Base-by-base conservation (phyloP, 2,797 vertebrate genomes). In the Trachops cirrhosus region DNA sequence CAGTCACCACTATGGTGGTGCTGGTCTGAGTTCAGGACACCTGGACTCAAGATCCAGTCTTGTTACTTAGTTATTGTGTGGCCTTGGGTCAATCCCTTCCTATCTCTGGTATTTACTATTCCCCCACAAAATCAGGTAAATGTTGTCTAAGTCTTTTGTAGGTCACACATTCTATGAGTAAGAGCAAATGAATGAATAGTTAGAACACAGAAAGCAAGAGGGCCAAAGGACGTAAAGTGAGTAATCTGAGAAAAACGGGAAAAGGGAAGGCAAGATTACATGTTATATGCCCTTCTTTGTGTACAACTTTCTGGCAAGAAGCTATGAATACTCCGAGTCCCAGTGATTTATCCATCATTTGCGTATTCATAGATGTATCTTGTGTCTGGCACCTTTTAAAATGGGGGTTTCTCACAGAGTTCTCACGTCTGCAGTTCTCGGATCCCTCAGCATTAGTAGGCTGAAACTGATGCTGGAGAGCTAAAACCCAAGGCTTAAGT, bases 301-400 rank as follows among this genome's bases (percentile, higher is more conserved):
- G 59, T 82, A 78, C 4, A 92, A 46, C 59, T 73, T 96, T 75
- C n/a, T 68, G 48, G 32, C 8, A 57, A 82, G 78, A 96, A 75
- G 19, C 88, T 80, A 52, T 16, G 10, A 68, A 70, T 57, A 32
- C 37, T 6, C n/a, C 0, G 1, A 74, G 44, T 34, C 64, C 41
- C 41, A 29, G 39, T 6, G 68, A 73, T 21, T 70, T 86, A 32
- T 6, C 41, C 32, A 18, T 41, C 39, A 29, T 82, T 88, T 52
- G 39, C 78, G 86, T 83, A 64, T 77, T 78, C 73, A 57, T 74
- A 90, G 62, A 22, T 7, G 6, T 11, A 37, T 54, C 34, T 85
- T 75, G 18, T 67, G 34, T 80, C 8, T 41, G 75, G 18, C 7
- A 5, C 34, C 70, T 94, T 86, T 44, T 37, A 78, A 92, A 86